These are phyloP conservation scores for Phania funesta DNA, from an alignment of 2,888 invertebrate species.

Conservation along the genomic window DNA sequence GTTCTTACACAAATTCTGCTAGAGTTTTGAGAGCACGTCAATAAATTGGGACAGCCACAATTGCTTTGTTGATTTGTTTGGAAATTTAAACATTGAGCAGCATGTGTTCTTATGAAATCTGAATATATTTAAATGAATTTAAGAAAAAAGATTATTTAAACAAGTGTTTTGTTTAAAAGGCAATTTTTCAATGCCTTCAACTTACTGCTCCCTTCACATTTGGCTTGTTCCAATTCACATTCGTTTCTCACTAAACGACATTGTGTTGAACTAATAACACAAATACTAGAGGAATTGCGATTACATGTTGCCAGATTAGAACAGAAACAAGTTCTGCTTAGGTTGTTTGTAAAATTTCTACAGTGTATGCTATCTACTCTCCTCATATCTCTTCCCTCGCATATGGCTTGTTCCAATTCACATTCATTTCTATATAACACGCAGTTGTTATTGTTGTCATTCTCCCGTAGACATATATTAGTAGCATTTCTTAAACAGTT, in stretches of 20 bases:
- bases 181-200: neutral
- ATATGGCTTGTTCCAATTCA: slow-evolving; percentile 43
- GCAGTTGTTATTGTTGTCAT: neutral
- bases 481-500: slow-evolving; percentile 1
- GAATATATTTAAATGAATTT: neutral
- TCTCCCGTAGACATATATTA: slow-evolving; percentile 26
- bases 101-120: slow-evolving; percentile 12
- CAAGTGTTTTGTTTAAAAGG: slow-evolving; percentile 27
- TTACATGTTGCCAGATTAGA: slow-evolving; percentile 11
- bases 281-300: slow-evolving; percentile 22
- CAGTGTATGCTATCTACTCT: slow-evolving; percentile 12
- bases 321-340: slow-evolving; percentile 12
- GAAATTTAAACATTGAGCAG: slow-evolving; percentile 43
- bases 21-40: slow-evolving; percentile 18
- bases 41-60: slow-evolving; percentile 42
- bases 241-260: slow-evolving; percentile 36
- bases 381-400: slow-evolving; percentile 30
- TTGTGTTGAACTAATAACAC: slow-evolving; percentile 1
- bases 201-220: slow-evolving; percentile 42
- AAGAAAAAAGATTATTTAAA: slow-evolving; percentile 6
- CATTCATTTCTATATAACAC: slow-evolving; percentile 27
- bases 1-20: slow-evolving; percentile 22
- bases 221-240: slow-evolving; percentile 37
- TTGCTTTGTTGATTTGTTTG: slow-evolving; percentile 23
- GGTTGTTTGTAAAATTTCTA: slow-evolving; percentile 6